Conservation (phyloP, 2,888 invertebrate species). For the Arrhopalites spinosus region DNA sequence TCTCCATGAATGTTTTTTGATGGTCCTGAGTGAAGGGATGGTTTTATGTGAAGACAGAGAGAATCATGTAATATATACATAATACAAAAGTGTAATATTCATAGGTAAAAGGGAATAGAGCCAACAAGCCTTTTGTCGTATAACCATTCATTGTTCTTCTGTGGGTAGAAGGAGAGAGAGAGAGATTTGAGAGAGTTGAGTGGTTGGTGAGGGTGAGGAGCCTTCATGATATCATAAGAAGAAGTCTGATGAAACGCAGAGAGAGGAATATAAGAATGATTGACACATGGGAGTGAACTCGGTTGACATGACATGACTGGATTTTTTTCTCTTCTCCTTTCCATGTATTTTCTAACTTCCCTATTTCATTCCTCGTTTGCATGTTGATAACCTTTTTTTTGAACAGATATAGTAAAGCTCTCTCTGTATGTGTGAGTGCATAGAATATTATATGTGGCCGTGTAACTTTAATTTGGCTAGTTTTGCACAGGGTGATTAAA, state of each 20-base stretch:
- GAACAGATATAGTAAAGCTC: slow-evolving; percentile 10
- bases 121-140: slow-evolving; percentile 16
- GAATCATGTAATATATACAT: too few species aligned
- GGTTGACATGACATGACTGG: slow-evolving; percentile 56
- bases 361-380: slow-evolving; percentile 56
- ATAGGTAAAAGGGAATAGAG: neutral
- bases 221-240: slow-evolving; percentile 36
- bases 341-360: slow-evolving; percentile 49
- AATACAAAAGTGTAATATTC: neutral
- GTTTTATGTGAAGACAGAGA: neutral
- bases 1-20: neutral
- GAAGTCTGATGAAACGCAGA: slow-evolving; percentile 45
- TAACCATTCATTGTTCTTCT: slow-evolving; percentile 24
- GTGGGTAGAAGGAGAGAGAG: slow-evolving; percentile 9
- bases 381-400: slow-evolving; percentile 55
- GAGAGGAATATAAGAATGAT: slow-evolving; percentile 52
- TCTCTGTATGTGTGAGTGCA: neutral
- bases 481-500: slow-evolving; percentile 29
- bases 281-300: slow-evolving; percentile 57
- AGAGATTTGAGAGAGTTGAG: slow-evolving; percentile 24
- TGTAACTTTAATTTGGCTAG: slow-evolving; percentile 10
- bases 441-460: slow-evolving; percentile 3
- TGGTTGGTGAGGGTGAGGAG: slow-evolving; percentile 39
- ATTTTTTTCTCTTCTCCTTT: slow-evolving; percentile 40
- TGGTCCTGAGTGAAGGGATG: neutral